Evolutionary conservation across 2,888 invertebrate genomes (phyloP).

Genomic region (Pachliopta kotzebuea): DNA sequence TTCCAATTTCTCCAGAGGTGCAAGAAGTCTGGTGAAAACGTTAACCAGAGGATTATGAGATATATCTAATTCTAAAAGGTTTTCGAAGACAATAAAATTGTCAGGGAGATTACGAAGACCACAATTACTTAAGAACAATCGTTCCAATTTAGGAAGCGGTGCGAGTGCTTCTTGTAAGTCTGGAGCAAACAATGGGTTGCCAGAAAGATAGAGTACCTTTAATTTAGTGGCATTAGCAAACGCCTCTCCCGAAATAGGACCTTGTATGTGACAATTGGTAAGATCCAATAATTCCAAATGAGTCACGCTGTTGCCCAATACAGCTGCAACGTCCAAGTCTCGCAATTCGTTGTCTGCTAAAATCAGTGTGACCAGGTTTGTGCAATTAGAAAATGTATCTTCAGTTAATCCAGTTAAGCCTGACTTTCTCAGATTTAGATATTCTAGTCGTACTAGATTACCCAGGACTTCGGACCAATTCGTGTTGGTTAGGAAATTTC

Average conservation of each 20-base stretch:
- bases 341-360: constrained; percentile 84
- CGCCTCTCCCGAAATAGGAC: constrained; percentile 84
- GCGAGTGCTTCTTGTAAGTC: constrained; percentile 84
- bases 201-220: constrained; percentile 82
- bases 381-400: constrained; percentile 83
- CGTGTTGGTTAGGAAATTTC: constrained; percentile 77
- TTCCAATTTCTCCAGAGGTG: constrained; percentile 83
- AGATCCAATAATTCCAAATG: constrained; percentile 84
- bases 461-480: constrained; percentile 83
- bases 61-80: constrained; percentile 84
- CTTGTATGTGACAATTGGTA: constrained; percentile 84
- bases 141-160: constrained; percentile 83
- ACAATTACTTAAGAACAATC: constrained; percentile 84
- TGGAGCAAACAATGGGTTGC: constrained; percentile 84
- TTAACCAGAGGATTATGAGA: constrained; percentile 85
- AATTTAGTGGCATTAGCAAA: constrained; percentile 85
- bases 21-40: constrained; percentile 83
- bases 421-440: constrained; percentile 82
- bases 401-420: constrained; percentile 82
- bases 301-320: constrained; percentile 82
- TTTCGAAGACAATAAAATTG: constrained; percentile 83
- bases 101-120: constrained; percentile 83
- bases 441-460: constrained; percentile 81
- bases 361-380: constrained; percentile 82
- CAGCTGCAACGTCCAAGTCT: constrained; percentile 83